These are phyloP conservation scores for Diarsia mendica DNA, from an alignment of 2,888 invertebrate species.

Conservation along the genomic window DNA sequence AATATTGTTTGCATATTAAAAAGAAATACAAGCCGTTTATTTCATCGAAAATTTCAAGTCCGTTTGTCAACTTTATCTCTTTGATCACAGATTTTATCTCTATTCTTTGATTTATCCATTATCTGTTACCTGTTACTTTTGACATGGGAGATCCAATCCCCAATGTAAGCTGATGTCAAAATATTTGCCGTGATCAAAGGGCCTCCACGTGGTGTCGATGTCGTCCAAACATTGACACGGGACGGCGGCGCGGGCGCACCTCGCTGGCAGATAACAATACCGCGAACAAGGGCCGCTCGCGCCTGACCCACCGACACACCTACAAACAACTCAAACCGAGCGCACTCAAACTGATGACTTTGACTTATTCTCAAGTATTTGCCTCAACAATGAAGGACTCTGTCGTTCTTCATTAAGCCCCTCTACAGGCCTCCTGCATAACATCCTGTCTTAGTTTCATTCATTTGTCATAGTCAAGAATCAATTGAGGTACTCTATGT, in stretches of 20 bases:
- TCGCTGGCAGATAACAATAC: conserved; percentile 84
- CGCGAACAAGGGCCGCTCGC: conserved; percentile 76
- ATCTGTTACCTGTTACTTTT: conserved; percentile 56
- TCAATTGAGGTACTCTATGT: conserved; percentile 67
- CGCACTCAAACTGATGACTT: conserved; percentile 50
- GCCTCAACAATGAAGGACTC: conserved; percentile 55
- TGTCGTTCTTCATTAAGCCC: conserved; percentile 65
- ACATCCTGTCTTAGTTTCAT: conserved; percentile 70
- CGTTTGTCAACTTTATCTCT: conserved; percentile 38
- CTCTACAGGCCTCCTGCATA: conserved; percentile 61
- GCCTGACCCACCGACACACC: conserved; percentile 69
- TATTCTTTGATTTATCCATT: conserved; percentile 51
- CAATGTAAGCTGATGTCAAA: conserved; percentile 65
- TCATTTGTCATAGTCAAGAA: conserved; percentile 71
- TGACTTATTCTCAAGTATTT: conserved; percentile 58
- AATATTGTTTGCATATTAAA: conserved; percentile 34
- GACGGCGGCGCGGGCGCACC: conserved; percentile 63
- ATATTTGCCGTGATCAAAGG: conserved; percentile 77
- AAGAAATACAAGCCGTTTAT: conserved; percentile 23
- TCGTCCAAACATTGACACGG: conserved; percentile 82
- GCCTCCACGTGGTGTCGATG: conserved; percentile 75
- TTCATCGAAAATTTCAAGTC: conserved; percentile 6
- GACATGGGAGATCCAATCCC: conserved; percentile 50
- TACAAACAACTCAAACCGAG: conserved; percentile 55
- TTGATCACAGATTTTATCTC: conserved; percentile 32